Base-by-base conservation (phyloP, 2,888 invertebrate genomes). In the Bombylius discolor region DNA sequence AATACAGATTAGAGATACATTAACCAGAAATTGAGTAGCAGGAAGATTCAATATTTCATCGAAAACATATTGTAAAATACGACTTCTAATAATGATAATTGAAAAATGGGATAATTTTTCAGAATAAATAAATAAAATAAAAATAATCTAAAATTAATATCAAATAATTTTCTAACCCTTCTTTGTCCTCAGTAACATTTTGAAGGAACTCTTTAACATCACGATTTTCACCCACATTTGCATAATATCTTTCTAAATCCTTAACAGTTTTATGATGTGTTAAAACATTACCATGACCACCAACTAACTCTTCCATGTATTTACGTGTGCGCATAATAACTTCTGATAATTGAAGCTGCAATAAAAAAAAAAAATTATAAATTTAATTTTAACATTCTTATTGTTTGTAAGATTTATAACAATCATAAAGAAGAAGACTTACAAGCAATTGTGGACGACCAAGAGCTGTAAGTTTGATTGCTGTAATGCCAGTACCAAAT, bases 381-480 rank as follows among this genome's bases (percentile, higher is more conserved):
- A 42, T 11, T 11, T 11, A 42, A 11, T 11, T 5, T 11, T 42
- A 23, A 23, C 23, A 23, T 23, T 23, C 23, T 23, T 23, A 23
- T 23, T 23, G 23, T 23, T 23, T 23, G 23, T 23, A 23, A 3
- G 23, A 23, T 23, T 23, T 23, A 23, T 23, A 23, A 23, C 23
- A n/a, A 57, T 42, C 31, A 47, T 7, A 34, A 48, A 42, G 14
- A 12, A 47, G n/a, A 33, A 45, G 34, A 81, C 84, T 81, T 78
- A 97, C 96, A 65, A 75, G 65, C 65, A 99, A 79, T 72, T 97
- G 95, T 52, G 99, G 99, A 70, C 98, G 84, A 65, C 98, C 98
- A 46, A 99, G 81, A 9, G 99, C 98, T 42, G 98, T 99, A 65
- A 99, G 76, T 77, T 99, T 99, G 60, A 99, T 84, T 47, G 98